Evolutionary conservation across 2,888 invertebrate species (phyloP).

Genomic region (Pediacus dermestoides): DNA sequence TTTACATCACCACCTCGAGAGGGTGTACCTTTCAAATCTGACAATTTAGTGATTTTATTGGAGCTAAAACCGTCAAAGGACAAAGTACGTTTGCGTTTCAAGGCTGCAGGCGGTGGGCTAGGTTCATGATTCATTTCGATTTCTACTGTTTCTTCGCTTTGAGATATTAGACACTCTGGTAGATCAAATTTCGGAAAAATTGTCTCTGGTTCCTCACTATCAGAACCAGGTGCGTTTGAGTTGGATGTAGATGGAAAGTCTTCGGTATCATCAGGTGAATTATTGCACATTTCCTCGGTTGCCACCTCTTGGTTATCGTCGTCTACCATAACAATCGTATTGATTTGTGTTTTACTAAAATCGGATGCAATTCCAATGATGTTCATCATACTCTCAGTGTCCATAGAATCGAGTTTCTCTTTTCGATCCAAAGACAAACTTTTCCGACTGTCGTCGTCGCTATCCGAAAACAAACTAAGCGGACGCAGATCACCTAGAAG

Average conservation of each 20-base stretch:
- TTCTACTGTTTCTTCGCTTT: too few relatives aligned
- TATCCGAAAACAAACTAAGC: constrained; percentile 11
- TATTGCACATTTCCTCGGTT: too few relatives aligned
- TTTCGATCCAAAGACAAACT: constrained; percentile 10
- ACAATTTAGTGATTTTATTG: too few relatives aligned
- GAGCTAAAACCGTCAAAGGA: too few relatives aligned
- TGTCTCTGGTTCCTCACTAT: neutral
- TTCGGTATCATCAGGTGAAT: neutral
- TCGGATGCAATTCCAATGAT: constrained; percentile 13
- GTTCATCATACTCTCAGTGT: constrained; percentile 17
- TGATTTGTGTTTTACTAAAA: constrained; percentile 4
- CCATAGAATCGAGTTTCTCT: constrained; percentile 15
- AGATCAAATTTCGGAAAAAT: too few relatives aligned
- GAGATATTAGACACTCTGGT: too few relatives aligned
- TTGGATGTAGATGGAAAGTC: constrained; percentile 1
- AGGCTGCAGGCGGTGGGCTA: neutral
- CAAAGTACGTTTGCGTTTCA: neutral
- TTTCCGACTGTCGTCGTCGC: constrained; percentile 17
- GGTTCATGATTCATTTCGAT: neutral
- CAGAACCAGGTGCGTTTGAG: neutral
- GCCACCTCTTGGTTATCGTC: neutral
- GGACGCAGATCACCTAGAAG: constrained; percentile 2
- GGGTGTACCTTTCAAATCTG: too few relatives aligned
- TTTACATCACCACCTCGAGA: too few relatives aligned
- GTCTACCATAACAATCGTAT: neutral